phyloP scores from a whole-genome alignment of 2,113 vertebrate genomes.

The Rhodinocichla rosea region DNA sequence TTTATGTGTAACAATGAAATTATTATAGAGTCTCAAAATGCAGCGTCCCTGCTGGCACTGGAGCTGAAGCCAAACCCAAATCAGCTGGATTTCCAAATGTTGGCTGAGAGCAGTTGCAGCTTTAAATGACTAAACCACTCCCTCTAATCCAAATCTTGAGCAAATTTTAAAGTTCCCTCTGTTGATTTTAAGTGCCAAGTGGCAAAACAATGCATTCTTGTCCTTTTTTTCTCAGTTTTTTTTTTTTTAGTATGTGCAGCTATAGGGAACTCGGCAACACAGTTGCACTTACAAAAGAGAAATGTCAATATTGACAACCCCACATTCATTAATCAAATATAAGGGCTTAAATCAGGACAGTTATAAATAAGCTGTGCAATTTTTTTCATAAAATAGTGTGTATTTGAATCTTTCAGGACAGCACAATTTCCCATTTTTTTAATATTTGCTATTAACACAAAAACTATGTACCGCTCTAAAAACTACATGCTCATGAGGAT shows the following conservation, averaged over 20 bases:
- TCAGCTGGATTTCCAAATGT: not conserved
- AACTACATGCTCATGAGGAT: not conserved
- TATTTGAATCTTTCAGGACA: not conserved
- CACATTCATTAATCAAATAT: not conserved
- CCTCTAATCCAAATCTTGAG: not conserved
- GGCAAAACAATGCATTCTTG: not conserved
- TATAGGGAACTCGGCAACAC: not conserved
- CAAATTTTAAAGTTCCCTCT: not conserved
- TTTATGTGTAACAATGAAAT: not conserved
- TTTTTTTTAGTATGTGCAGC: constrained; percentile 12
- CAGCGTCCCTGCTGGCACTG: not conserved
- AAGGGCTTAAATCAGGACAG: not conserved
- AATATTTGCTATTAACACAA: not conserved
- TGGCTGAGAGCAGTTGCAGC: not conserved
- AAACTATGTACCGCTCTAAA: not conserved
- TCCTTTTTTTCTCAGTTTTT: not conserved
- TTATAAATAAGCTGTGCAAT: not conserved
- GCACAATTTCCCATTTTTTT: not conserved
- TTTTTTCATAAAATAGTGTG: not conserved
- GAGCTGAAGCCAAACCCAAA: not conserved
- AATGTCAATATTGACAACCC: not conserved
- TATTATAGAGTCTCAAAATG: not conserved
- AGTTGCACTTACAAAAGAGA: not conserved
- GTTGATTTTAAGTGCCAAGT: not conserved
- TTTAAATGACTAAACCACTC: not conserved